These are phyloP conservation scores for Protodeltote pygarga DNA, from an alignment of 2,888 invertebrate species.

Conservation along the genomic window DNA sequence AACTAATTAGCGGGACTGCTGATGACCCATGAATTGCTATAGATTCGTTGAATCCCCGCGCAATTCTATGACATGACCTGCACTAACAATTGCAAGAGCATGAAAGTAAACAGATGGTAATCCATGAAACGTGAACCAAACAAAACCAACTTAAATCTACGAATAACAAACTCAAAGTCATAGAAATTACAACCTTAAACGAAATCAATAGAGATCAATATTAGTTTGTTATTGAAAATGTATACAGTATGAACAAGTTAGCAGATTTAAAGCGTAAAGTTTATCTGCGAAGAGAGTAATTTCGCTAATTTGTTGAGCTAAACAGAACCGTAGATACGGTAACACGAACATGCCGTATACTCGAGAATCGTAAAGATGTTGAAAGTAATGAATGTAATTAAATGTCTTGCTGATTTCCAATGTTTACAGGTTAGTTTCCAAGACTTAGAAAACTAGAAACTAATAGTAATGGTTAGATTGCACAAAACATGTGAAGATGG, in stretches of 20 bases:
- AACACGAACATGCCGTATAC: slow-evolving; percentile 32
- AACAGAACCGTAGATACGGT: slow-evolving; percentile 38
- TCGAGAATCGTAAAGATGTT: slow-evolving; percentile 37
- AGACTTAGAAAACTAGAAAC: slow-evolving; percentile 28
- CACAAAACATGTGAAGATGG: slow-evolving; percentile 10
- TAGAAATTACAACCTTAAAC: slow-evolving; percentile 17
- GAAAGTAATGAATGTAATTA: slow-evolving; percentile 41
- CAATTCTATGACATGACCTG: slow-evolving; percentile 47
- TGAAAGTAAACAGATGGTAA: slow-evolving; percentile 55
- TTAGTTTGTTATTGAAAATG: slow-evolving; percentile 1
- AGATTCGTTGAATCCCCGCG: not conserved
- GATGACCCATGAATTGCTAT: slow-evolving; percentile 16
- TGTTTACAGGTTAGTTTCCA: slow-evolving; percentile 25
- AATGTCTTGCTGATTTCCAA: slow-evolving; percentile 39
- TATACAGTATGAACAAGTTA: slow-evolving; percentile 8
- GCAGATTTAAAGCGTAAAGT: slow-evolving; percentile 45
- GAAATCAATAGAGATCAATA: slow-evolving; percentile 1
- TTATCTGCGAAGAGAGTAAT: slow-evolving; percentile 50
- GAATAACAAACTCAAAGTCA: slow-evolving; percentile 9
- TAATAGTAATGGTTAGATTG: slow-evolving; percentile 20
- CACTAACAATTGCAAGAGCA: slow-evolving; percentile 52
- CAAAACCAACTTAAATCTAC: slow-evolving; percentile 18
- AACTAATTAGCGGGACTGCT: slow-evolving; percentile 22
- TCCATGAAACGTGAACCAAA: slow-evolving; percentile 53
- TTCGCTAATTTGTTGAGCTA: slow-evolving; percentile 57